Evolutionary conservation across 30 jellyfish, hydroid and myxozoan species (phyloP), one percentile per base, ranked within the genome.

Genomic region (Aurelia sp.): DNA sequence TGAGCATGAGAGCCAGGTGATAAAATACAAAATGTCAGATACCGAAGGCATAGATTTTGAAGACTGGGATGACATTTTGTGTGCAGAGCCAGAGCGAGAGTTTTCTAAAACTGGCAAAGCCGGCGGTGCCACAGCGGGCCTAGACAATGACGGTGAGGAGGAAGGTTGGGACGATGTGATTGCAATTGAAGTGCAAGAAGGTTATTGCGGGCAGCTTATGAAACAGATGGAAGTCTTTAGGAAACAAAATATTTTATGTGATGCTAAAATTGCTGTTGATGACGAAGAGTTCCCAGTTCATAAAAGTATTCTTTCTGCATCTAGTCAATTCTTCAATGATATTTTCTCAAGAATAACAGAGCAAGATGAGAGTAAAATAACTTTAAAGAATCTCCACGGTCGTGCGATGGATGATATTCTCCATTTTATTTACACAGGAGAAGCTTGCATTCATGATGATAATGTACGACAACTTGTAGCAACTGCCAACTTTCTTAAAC

Each of bases 111-210:
- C 76, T 12, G 40, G 47, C 30, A 62, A 66, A 64, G 86, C 37
- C 12, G 81, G 31, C 27, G 73, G 78, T 15, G 78, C 71, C 5
- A 58, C 75, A 41, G 88, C 74, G 21, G 57, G 62, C 11, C 33
- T 19, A 20, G 95, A 74, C 30, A 92, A 81, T 9, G 95, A 75
- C 62, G 98, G 89, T 8, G 98, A 92, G 4, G 55, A 44, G 55
- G 98, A 93, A 27, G 96, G 91, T 3, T 93, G 98, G 98, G 91
- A 88, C 60, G 98, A 93, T 88, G 97, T 85, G 51, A 93, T 93
- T 62, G 98, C 98, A 3, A 93, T 93, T 15, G 98, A 93, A 85
- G 97, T 93, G 0, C 92, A 89, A 23, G 98, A 84, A 71, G 91
- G 94, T 23, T 89, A 93, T 66, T 93, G 98, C 77, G 92, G 96